phyloP scores from a whole-genome alignment of 2,113 vertebrate species.

The Sapajus apella region DNA sequence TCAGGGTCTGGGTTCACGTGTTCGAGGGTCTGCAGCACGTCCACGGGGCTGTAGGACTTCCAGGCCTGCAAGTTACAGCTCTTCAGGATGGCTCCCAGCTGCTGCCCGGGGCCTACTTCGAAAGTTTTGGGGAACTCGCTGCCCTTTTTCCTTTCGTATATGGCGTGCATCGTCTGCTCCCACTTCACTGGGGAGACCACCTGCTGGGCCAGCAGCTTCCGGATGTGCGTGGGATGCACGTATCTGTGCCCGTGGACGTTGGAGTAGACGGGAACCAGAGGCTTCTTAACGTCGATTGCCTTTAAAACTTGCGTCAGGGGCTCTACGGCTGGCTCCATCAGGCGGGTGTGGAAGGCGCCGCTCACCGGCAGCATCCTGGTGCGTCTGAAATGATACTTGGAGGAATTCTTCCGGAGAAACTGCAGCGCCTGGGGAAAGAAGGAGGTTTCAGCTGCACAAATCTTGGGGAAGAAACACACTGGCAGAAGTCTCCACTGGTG shows the following conservation, averaged over 20 bases:
- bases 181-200: conserved; percentile 93
- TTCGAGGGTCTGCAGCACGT: conserved; percentile 77
- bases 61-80: conserved; percentile 94
- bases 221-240: conserved; percentile 85
- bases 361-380: conserved; percentile 90
- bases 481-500: fast-evolving
- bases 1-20: fast-evolving
- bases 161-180: conserved; percentile 95
- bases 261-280: conserved; percentile 90
- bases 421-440: conserved; percentile 87
- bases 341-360: conserved; percentile 93
- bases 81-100: conserved; percentile 91
- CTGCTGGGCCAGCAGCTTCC: conserved; percentile 89
- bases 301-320: conserved; percentile 87
- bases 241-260: conserved; percentile 92
- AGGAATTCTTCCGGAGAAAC: conserved; percentile 92
- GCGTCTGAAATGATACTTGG: conserved; percentile 85
- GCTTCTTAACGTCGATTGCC: conserved; percentile 86
- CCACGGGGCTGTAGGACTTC: conserved; percentile 86
- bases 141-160: conserved; percentile 90
- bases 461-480: fast-evolving
- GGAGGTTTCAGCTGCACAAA: not conserved
- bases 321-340: conserved; percentile 90
- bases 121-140: conserved; percentile 90
- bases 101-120: conserved; percentile 93